Conservation (phyloP, 2,888 invertebrate genomes). For the Operophtera brumata region DNA sequence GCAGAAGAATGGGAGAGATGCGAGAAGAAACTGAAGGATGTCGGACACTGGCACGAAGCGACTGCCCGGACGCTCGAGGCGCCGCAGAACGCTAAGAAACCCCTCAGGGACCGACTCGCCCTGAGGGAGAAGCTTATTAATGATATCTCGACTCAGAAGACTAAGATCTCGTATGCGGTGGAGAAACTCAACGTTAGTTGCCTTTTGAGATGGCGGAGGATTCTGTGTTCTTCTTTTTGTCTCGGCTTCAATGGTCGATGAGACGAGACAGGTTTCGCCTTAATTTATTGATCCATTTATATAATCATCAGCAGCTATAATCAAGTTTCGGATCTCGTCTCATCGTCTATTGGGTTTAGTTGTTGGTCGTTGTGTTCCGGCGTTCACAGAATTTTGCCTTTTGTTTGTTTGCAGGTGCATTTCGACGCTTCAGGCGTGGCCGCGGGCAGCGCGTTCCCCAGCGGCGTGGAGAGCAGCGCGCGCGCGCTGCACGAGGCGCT, state of each 20-base stretch:
- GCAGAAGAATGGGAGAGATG: slow-evolving; percentile 98
- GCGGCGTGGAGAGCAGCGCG: slow-evolving; percentile 86
- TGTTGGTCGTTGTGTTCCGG: background rate
- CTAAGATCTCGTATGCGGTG: slow-evolving; percentile 92
- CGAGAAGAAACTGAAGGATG: slow-evolving; percentile 95
- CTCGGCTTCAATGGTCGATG: background rate
- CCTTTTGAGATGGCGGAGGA: background rate
- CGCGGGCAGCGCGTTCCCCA: slow-evolving; percentile 85
- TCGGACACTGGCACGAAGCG: slow-evolving; percentile 93
- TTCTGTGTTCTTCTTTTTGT: background rate
- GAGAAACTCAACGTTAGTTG: slow-evolving; percentile 92
- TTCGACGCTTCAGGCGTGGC: slow-evolving; percentile 92
- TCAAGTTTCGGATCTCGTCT: background rate
- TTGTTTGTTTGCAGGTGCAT: slow-evolving; percentile 84
- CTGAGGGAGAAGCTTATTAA: slow-evolving; percentile 92
- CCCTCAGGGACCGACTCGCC: slow-evolving; percentile 92
- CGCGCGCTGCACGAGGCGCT: slow-evolving; percentile 85
- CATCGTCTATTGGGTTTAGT: background rate
- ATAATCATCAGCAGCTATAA: background rate
- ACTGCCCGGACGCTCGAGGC: slow-evolving; percentile 88
- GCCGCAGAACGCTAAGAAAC: slow-evolving; percentile 91
- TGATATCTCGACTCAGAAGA: slow-evolving; percentile 93
- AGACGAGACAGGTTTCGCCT: background rate
- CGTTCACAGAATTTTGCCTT: background rate
- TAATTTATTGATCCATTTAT: background rate